Base-by-base conservation (phyloP, 1,140 invertebrate genomes). In the Cherax quadricarinatus region DNA sequence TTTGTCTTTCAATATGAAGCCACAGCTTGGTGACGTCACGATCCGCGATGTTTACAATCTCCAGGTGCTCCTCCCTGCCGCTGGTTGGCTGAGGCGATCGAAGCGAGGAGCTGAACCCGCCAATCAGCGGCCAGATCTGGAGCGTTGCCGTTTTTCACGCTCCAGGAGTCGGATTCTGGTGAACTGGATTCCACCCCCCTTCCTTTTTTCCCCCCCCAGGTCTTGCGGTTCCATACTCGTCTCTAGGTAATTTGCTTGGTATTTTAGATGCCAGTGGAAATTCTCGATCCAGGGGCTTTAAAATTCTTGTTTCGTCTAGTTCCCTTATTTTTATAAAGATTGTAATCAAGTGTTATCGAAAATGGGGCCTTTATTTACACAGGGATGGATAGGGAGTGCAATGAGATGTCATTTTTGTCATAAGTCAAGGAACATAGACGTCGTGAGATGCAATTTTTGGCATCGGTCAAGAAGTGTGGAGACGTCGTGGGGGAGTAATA, bases 81-180 rank as follows among this genome's bases (percentile, higher is more conserved):
- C 60, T 91, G 90, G 90, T 91, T 91, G 90, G 90, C 90, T 91
- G 90, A 91, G 90, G 90, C 84, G 90, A 91, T 91, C 90, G 90
- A 91, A 91, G 90, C 90, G 84, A 48, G 84, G 90, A 91, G 90
- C 90, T 57, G 75, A 87, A 87, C 85, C 84, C 75, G 73, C 90
- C 90, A 91, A 91, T 91, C 90, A 87, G 90, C 75, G 57, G 84
- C 84, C 18, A 91, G 90, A 91, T 91, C 90, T 91, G 90, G 90
- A 91, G 90, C 90, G 90, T 91, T 91, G 90, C 90, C 90, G 90
- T 91, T 91, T 91, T 91, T 91, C 90, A 91, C 84, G 90, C 90
- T 91, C 78, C 73, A 57, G 82, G 82, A 91, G 84, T 91, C 79
- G 84, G 90, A 60, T n/a, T 73, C n/a, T 84, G 78, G 84, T 86